phyloP scores from a whole-genome alignment of 1,140 invertebrate species.

The Dendroctonus ponderosae region DNA sequence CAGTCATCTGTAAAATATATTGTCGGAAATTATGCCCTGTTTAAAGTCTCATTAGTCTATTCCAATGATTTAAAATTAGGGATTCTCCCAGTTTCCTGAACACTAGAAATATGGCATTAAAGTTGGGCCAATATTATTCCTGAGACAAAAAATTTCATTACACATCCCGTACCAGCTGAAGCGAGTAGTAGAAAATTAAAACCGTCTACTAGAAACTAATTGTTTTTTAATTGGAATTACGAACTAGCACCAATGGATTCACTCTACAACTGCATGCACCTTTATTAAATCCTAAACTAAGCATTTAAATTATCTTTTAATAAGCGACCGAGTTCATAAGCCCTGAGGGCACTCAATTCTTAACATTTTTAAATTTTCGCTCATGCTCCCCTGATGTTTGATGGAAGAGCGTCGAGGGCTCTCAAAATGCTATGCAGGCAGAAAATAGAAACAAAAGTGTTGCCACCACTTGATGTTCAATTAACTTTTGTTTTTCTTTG shows the following conservation, averaged over 20 bases:
- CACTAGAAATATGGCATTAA: too few relatives aligned
- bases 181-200: too few relatives aligned
- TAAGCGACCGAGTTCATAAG: conserved; percentile 17
- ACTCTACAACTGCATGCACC: not conserved
- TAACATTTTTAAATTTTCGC: conserved; percentile 23
- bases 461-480: conserved; percentile 13
- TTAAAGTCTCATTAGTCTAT: too few relatives aligned
- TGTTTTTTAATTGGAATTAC: conserved; percentile 18
- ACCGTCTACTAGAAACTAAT: not conserved
- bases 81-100: too few relatives aligned
- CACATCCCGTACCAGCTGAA: too few relatives aligned
- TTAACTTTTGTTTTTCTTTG: not conserved
- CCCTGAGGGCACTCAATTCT: conserved; percentile 14
- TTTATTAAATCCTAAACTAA: conserved; percentile 20
- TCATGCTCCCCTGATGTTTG: conserved; percentile 14
- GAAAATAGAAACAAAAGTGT: conserved; percentile 27
- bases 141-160: too few relatives aligned
- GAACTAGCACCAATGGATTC: not conserved
- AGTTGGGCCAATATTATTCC: too few relatives aligned
- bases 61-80: too few relatives aligned
- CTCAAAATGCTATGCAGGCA: conserved; percentile 10
- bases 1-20: too few relatives aligned
- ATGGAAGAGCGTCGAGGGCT: conserved; percentile 5
- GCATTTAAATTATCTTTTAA: conserved; percentile 20
- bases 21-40: too few relatives aligned